Base-by-base conservation (phyloP, 2,797 vertebrate genomes). In the Sebastolobus alascanus region DNA sequence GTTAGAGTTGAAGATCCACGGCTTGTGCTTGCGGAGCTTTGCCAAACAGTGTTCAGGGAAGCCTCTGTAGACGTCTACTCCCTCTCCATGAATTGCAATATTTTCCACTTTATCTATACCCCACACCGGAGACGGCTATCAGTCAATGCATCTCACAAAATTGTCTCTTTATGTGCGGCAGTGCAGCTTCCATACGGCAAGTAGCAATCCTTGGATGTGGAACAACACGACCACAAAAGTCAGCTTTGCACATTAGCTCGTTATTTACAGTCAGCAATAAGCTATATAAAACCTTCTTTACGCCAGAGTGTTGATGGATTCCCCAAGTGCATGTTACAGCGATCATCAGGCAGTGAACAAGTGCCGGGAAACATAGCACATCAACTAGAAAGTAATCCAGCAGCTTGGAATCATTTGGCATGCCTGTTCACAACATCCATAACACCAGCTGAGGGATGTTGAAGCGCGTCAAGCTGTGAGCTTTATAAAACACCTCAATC, bases 401-500 rank as follows among this genome's bases (percentile, higher is more conserved):
- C 64, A 69, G 83, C 82, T 80, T 35, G 9, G 55, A 74, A 86
- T 91, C 76, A 86, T 89, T 89, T 85, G 83, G 72, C 84, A 9
- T 75, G 75, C 66, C 75, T 79, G 74, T 84, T 85, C 75, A 72
- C 82, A 82, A 75, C 86, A 90, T 89, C 89, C 82, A 84, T 87
- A 87, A 89, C 81, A 82, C 83, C 80, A 73, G 84, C 84, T 69
- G 80, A 90, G 85, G 77, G 87, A 90, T 83, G 88, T 33, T 86
- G 84, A 56, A 58, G 79, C 89, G 80, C 82, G 80, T 89, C 77
- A 80, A 84, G 86, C 80, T 87, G 85, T 78, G 84, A 87, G 86
- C 85, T 93, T 89, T 89, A 92, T 91, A 90, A 88, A 91, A 93
- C 90, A 92, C 75, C 82, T 93, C 87, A 75, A 84, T 88, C 90